Evolutionary conservation across 2,888 invertebrate species (phyloP).

Genomic region (Ichneumon xanthorius): DNA sequence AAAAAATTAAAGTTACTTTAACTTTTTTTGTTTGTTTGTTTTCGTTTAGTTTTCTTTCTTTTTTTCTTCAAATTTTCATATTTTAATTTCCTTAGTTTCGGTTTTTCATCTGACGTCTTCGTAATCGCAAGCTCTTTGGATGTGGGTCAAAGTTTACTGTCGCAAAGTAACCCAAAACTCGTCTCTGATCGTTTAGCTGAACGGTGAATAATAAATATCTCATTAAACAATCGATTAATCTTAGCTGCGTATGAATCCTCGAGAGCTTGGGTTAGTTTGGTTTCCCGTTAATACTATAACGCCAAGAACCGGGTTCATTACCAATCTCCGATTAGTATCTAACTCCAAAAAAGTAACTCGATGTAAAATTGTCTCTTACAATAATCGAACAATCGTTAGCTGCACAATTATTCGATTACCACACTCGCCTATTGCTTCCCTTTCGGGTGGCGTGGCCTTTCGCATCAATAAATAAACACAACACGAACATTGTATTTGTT

Average conservation of each 20-base stretch:
- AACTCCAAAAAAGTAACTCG: not conserved
- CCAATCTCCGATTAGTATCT: not conserved
- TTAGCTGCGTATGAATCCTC: slow-evolving; percentile 14
- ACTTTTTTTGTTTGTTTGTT: not conserved
- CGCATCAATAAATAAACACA: slow-evolving; percentile 38
- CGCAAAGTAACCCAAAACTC: slow-evolving; percentile 4
- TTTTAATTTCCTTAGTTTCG: not conserved
- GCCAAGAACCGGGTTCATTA: not conserved
- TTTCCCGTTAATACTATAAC: not conserved
- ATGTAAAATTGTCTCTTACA: not conserved
- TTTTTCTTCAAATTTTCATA: not conserved
- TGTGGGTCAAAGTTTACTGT: slow-evolving; percentile 21
- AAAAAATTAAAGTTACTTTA: slow-evolving; percentile 1
- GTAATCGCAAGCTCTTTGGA: slow-evolving; percentile 5
- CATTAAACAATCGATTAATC: slow-evolving; percentile 4
- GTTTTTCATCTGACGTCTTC: not conserved
- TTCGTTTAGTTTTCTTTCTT: slow-evolving; percentile 5
- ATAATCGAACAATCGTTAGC: not conserved
- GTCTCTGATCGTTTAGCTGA: not conserved
- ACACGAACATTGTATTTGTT: slow-evolving; percentile 60
- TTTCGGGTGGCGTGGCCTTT: not conserved
- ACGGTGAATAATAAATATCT: slow-evolving; percentile 13
- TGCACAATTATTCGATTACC: not conserved
- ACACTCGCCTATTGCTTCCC: not conserved
- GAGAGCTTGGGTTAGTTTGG: not conserved